A percentile compares a stretch with the other conserved stretches of the same genome.
Conservation (phyloP, 2,888 invertebrate species). For the Caenorhabditis auriculariae region DNA sequence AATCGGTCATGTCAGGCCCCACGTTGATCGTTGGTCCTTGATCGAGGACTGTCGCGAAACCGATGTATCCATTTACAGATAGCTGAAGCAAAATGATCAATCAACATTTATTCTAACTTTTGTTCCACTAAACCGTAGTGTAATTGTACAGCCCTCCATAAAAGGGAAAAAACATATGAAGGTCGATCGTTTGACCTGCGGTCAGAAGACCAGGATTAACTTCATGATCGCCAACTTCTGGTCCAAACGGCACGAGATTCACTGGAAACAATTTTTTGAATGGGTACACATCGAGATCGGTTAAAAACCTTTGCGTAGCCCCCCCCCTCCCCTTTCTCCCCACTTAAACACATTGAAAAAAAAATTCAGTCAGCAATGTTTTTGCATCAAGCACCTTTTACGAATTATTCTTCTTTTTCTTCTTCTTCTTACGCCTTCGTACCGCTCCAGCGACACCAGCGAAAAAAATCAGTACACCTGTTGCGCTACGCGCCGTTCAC, state of each 20-base stretch:
- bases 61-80: constrained; percentile 61
- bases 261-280: constrained; percentile 16
- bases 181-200: constrained; percentile 61
- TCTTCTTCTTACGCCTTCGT: no score
- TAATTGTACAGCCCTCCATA: constrained; percentile 62
- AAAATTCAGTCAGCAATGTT: not conserved
- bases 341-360: not conserved
- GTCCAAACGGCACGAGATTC: constrained; percentile 59
- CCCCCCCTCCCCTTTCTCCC: not conserved
- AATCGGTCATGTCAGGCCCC: constrained; percentile 61
- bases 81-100: constrained; percentile 33
- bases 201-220: constrained; percentile 59
- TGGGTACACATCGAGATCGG: not conserved
- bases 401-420: no score
- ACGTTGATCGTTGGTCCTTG: constrained; percentile 63
- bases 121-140: constrained; percentile 55
- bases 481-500: no score
- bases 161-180: constrained; percentile 61
- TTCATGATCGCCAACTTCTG: constrained; percentile 59
- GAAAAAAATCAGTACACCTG: no score
- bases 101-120: not conserved
- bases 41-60: constrained; percentile 61
- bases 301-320: not conserved
- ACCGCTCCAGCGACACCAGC: not conserved
- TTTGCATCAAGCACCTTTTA: no score